These are phyloP conservation scores for Biston stratarius DNA, from an alignment of 2,888 invertebrate genomes.

Conservation along the genomic window DNA sequence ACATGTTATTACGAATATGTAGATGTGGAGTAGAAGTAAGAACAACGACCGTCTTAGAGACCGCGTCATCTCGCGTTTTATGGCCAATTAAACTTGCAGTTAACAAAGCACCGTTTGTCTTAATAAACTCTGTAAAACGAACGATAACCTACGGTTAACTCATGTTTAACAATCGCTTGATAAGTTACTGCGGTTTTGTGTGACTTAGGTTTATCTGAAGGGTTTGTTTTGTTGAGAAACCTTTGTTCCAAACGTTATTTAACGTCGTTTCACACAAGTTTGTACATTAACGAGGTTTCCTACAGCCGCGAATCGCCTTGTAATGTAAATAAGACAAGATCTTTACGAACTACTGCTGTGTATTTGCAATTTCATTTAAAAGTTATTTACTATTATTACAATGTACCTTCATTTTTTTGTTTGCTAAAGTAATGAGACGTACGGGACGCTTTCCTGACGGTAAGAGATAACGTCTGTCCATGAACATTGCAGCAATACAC, in stretches of 20 bases:
- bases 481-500: no score
- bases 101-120: constrained; percentile 69
- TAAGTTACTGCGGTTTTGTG: constrained; percentile 38
- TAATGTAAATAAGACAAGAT: not conserved
- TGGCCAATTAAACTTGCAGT: constrained; percentile 69
- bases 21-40: constrained; percentile 25
- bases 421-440: no score
- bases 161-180: constrained; percentile 50
- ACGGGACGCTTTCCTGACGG: no score
- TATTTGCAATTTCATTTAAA: no score
- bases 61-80: constrained; percentile 66
- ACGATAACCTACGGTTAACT: constrained; percentile 56
- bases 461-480: no score
- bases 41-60: constrained; percentile 41
- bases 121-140: constrained; percentile 69
- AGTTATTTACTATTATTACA: no score
- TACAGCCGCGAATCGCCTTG: not conserved
- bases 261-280: constrained; percentile 21
- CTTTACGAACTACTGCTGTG: not conserved
- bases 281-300: constrained; percentile 10
- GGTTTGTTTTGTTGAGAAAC: constrained; percentile 33
- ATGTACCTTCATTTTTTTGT: no score
- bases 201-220: constrained; percentile 41
- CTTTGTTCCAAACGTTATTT: constrained; percentile 29
- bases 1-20: not conserved